phyloP scores from a whole-genome alignment of 2,797 vertebrate species.

The Scyliorhinus canicula region DNA sequence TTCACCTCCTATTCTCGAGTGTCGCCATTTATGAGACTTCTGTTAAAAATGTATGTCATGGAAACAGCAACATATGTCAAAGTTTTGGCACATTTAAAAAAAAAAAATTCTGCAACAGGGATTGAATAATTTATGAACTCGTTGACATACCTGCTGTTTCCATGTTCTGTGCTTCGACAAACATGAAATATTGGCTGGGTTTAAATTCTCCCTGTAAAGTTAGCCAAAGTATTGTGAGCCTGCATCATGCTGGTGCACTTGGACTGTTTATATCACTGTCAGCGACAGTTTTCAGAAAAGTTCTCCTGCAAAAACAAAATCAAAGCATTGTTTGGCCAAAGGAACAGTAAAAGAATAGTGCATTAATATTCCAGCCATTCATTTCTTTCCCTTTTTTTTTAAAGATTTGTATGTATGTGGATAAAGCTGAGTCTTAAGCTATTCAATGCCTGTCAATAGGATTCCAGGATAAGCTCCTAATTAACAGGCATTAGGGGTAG shows the following conservation, averaged over 20 bases:
- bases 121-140: constrained; percentile 27
- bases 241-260: neutral
- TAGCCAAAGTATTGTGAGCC: constrained; percentile 22
- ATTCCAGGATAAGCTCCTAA: neutral
- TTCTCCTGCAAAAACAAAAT: constrained; percentile 25
- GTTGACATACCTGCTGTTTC: constrained; percentile 35
- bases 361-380: neutral
- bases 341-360: neutral
- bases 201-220: constrained; percentile 35
- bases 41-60: neutral
- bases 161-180: constrained; percentile 33
- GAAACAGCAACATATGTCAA: constrained; percentile 30
- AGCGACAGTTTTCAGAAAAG: constrained; percentile 21
- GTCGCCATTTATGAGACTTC: neutral
- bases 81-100: neutral
- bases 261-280: constrained; percentile 4
- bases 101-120: neutral
- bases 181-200: constrained; percentile 33
- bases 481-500: neutral
- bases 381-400: neutral
- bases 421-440: neutral
- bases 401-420: neutral
- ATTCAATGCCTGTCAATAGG: neutral
- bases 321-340: constrained; percentile 19
- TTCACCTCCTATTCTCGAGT: neutral